These are phyloP conservation scores for Hydriomena furcata DNA, from an alignment of 2,888 invertebrate genomes.

Conservation along the genomic window DNA sequence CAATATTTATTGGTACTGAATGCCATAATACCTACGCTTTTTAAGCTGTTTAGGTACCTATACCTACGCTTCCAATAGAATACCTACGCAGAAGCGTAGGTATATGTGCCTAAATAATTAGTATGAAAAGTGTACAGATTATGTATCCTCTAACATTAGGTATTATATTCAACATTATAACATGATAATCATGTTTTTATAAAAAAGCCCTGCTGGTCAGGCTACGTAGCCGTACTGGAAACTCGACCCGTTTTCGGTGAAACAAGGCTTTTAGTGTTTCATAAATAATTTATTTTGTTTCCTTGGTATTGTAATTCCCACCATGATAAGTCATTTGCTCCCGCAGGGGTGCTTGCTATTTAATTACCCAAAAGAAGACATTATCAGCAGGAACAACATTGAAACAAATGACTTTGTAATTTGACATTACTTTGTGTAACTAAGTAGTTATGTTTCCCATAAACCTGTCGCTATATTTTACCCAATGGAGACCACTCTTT, in stretches of 20 bases:
- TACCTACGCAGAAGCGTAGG: no score
- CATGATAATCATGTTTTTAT: no score
- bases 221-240: neutral
- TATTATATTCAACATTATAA: no score
- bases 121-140: no score
- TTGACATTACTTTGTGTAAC: constrained; percentile 25
- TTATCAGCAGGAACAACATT: constrained; percentile 48
- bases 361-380: constrained; percentile 51
- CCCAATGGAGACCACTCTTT: no score
- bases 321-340: constrained; percentile 51
- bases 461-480: constrained; percentile 5
- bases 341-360: constrained; percentile 43
- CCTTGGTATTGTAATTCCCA: constrained; percentile 55
- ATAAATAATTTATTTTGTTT: constrained; percentile 60
- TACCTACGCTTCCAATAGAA: no score
- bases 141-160: no score
- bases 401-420: constrained; percentile 41
- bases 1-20: no score
- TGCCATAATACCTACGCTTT: no score
- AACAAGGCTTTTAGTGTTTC: constrained; percentile 29
- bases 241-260: neutral
- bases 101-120: no score
- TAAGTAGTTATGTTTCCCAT: constrained; percentile 19
- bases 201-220: no score
- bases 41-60: no score